Evolutionary conservation across 2,888 invertebrate genomes (phyloP), one percentile per base, ranked within the genome.

Genomic region (Busseola fusca): DNA sequence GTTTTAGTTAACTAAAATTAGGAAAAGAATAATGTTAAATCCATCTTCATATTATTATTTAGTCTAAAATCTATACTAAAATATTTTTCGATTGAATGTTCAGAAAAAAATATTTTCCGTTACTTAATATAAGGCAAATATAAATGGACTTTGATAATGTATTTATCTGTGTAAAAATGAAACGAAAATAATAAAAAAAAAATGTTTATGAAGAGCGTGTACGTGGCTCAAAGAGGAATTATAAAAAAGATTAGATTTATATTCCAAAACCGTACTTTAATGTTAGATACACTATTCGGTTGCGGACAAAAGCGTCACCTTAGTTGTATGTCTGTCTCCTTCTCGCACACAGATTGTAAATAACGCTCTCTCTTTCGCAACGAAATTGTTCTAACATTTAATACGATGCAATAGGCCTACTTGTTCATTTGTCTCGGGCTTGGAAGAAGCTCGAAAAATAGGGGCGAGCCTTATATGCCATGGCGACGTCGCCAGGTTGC

Each of bases 11-110:
- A 65, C n/a, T 69, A 58, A 66, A 70, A 69, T 82, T 67, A 60
- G 56, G 42, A 56, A 69, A 65, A 65, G 12, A 45, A 30, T 25
- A 57, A 42, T 59, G 21, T 67, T 52, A 54, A 58, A 69, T 60
- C 18, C 10, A 48, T 56, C 12, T 63, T 7, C 45, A 64, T 80
- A 67, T 74, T 72, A 72, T 78, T 83, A 72, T 80, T 80, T 80
- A 85, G 85, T 85, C 69, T 45, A 48, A 60, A 76, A 67, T 48
- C 1, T 59, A 62, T 74, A 75, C 54, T 60, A 25, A 75, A 71
- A 80, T 80, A 83, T 73, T 81, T 80, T 82, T 82, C 74, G 78
- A 82, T 73, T 27, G 69, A 71, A 66, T 68, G 14, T 76, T 67
- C 66, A 70, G 54, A 72, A 68, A 67, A 72, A 16, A 69, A 70